Percentiles rank a stretch among this genome's conserved stretches.
Evolutionary conservation across 2,797 vertebrate genomes (phyloP).

Genomic region (Austrolebias charrua): DNA sequence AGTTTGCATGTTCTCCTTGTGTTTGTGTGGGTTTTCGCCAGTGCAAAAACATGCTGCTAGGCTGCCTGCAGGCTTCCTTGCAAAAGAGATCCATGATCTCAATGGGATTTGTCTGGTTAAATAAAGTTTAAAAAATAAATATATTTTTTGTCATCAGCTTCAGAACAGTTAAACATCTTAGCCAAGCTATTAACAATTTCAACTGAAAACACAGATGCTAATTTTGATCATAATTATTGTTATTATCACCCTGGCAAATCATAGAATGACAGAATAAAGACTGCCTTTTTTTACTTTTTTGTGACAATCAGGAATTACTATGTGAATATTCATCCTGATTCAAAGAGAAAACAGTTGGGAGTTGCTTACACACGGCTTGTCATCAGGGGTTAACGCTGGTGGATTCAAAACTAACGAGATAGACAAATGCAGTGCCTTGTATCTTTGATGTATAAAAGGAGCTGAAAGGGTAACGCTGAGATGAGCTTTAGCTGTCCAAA

Average conservation of each 20-base stretch:
- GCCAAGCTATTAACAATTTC: constrained; percentile 49
- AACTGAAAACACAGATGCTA: constrained; percentile 21
- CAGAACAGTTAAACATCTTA: constrained; percentile 25
- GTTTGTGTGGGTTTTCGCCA: too few relatives aligned
- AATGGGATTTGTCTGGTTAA: too few relatives aligned
- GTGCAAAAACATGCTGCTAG: too few relatives aligned
- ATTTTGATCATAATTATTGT: constrained; percentile 24
- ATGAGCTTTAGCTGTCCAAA: constrained; percentile 20
- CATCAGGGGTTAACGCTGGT: constrained; percentile 1
- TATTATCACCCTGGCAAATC: constrained; percentile 34
- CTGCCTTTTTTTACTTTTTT: constrained; percentile 18
- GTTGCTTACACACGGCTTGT: constrained; percentile 15
- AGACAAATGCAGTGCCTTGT: constrained; percentile 6
- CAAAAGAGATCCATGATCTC: too few relatives aligned
- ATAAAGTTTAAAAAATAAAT: too few relatives aligned
- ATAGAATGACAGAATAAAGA: constrained; percentile 19
- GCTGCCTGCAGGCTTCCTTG: too few relatives aligned
- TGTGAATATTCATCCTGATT: constrained; percentile 40
- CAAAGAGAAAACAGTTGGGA: constrained; percentile 35
- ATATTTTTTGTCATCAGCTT: neutral
- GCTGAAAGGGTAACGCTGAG: constrained; percentile 5
- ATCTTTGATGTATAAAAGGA: constrained; percentile 25
- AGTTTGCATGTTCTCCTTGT: too few relatives aligned
- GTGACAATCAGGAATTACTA: constrained; percentile 22
- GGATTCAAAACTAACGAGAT: constrained; percentile 13